Evolutionary conservation across 2,113 vertebrate species (phyloP).

Genomic region (Picathartes gymnocephalus): DNA sequence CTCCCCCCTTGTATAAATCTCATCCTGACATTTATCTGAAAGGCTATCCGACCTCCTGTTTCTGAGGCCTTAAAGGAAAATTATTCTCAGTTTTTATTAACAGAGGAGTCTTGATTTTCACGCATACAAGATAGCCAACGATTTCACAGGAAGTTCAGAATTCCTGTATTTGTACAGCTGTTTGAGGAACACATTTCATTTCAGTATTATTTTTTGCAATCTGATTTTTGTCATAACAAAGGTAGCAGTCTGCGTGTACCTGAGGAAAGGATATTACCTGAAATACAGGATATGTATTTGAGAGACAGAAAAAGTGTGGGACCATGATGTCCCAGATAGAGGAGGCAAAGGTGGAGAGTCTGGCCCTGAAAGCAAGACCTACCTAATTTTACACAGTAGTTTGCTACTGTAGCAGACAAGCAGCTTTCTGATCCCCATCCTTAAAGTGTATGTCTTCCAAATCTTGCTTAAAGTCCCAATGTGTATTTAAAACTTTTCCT

Average conservation of each 20-base stretch:
- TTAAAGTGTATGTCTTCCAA: not conserved
- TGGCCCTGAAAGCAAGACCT: not conserved
- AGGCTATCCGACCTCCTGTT: not conserved
- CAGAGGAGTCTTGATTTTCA: not conserved
- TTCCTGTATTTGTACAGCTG: not conserved
- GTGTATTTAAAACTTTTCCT: not conserved
- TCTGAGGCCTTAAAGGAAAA: slow-evolving; percentile 14
- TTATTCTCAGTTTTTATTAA: not conserved
- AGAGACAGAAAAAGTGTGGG: not conserved
- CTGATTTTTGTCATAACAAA: not conserved
- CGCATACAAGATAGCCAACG: not conserved
- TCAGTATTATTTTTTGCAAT: not conserved
- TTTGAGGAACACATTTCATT: not conserved
- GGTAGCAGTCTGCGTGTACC: not conserved
- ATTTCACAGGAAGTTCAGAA: not conserved
- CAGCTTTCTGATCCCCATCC: not conserved
- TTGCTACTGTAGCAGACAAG: not conserved
- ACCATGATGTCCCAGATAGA: not conserved
- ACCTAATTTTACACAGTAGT: not conserved
- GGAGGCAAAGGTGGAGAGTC: not conserved
- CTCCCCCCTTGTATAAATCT: not conserved
- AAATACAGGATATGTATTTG: not conserved
- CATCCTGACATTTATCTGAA: not conserved
- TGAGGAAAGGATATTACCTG: not conserved
- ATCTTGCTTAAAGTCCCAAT: not conserved